Conservation (phyloP, 2,888 invertebrate genomes). For the Ecdyonurus torrentis region DNA sequence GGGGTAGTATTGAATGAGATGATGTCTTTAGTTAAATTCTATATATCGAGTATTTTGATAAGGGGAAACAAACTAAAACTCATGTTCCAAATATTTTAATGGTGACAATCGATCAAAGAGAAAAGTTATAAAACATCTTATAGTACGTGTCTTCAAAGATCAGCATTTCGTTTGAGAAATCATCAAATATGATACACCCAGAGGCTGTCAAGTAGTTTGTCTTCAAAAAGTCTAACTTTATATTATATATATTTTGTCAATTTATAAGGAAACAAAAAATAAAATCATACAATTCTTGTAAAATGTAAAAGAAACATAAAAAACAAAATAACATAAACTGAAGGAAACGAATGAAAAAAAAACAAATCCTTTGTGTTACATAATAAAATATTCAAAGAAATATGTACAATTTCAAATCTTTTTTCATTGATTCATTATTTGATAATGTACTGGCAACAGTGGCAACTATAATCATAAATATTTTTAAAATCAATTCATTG, state of each 20-base stretch:
- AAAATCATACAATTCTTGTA: conserved; percentile 27
- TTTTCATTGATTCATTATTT: too few species aligned
- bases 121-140: background rate
- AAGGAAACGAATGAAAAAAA: conserved; percentile 23
- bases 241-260: conserved; percentile 27
- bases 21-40: too few species aligned
- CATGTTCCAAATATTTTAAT: background rate
- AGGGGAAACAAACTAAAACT: background rate
- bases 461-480: too few species aligned
- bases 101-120: background rate
- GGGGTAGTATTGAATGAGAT: background rate
- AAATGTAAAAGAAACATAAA: conserved; percentile 31
- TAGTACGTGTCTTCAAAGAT: background rate
- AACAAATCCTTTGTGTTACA: conserved; percentile 33
- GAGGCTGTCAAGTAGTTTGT: conserved; percentile 16
- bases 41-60: too few species aligned
- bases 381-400: too few species aligned
- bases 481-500: too few species aligned
- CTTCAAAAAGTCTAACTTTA: conserved; percentile 24
- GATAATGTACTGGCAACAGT: too few species aligned
- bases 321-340: conserved; percentile 29
- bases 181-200: background rate
- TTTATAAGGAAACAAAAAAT: conserved; percentile 27
- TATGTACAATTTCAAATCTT: too few species aligned
- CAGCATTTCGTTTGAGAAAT: background rate